Evolutionary conservation across 2,113 vertebrate species (phyloP).

Genomic region (Oncorhynchus mykiss): DNA sequence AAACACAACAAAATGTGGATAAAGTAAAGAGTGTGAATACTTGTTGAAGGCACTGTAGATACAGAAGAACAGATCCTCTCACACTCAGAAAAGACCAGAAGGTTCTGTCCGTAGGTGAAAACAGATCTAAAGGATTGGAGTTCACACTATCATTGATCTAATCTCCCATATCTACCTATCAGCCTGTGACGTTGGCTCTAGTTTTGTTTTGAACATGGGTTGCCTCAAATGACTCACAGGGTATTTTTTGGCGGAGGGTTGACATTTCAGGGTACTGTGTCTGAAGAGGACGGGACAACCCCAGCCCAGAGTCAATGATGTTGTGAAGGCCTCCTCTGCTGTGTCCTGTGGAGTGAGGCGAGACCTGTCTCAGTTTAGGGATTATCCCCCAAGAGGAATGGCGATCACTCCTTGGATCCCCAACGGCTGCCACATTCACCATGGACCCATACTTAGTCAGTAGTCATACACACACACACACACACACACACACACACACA

Average conservation of each 20-base stretch:
- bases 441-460: not conserved
- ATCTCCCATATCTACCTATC: not conserved
- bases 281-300: conserved; percentile 2
- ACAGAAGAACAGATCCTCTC: not conserved
- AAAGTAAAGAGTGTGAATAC: no score
- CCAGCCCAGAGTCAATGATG: not conserved
- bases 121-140: not conserved
- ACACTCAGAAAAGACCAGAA: not conserved
- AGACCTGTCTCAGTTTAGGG: conserved; percentile 37
- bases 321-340: conserved; percentile 36
- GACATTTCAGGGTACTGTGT: not conserved
- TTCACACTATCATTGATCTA: not conserved
- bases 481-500: no score
- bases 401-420: conserved; percentile 24
- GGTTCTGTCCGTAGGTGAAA: not conserved
- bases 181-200: not conserved
- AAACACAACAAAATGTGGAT: no score
- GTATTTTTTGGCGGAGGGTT: not conserved
- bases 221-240: conserved; percentile 6
- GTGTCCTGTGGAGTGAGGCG: conserved; percentile 57
- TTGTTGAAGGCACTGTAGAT: no score
- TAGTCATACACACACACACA: not conserved
- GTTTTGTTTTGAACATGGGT: not conserved
- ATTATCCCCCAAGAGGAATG: conserved; percentile 30
- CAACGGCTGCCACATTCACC: not conserved